phyloP scores from a whole-genome alignment of 2,113 vertebrate genomes.

The Sebastes fasciatus region DNA sequence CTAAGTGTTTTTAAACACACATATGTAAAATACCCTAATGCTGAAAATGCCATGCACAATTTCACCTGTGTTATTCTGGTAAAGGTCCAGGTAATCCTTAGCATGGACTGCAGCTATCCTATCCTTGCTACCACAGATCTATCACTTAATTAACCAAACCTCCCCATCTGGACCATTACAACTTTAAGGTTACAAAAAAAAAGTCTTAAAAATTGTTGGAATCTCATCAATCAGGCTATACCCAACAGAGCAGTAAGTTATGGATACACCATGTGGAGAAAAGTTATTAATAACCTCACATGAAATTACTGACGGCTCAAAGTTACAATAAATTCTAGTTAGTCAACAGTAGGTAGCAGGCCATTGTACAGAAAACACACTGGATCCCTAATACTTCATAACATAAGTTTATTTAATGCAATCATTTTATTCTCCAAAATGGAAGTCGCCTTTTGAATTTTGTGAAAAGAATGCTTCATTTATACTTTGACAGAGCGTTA shows the following conservation, averaged over 20 bases:
- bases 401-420: background rate
- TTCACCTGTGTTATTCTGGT: background rate
- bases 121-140: background rate
- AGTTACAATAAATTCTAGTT: background rate
- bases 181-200: no score
- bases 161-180: background rate
- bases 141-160: background rate
- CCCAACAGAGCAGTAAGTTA: background rate
- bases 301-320: background rate
- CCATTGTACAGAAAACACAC: background rate
- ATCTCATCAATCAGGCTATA: background rate
- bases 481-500: no score
- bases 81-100: background rate
- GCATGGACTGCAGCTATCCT: background rate
- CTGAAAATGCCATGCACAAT: constrained; percentile 26
- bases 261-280: no score
- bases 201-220: no score
- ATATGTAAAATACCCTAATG: constrained; percentile 44
- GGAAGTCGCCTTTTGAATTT: background rate
- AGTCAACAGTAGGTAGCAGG: background rate
- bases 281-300: background rate
- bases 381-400: background rate
- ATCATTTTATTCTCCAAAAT: background rate
- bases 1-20: constrained; percentile 35
- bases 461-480: background rate